Evolutionary conservation across 2,888 invertebrate species (phyloP), one percentile per base, ranked within the genome.

Genomic region (Eumacrocentrus americanus): DNA sequence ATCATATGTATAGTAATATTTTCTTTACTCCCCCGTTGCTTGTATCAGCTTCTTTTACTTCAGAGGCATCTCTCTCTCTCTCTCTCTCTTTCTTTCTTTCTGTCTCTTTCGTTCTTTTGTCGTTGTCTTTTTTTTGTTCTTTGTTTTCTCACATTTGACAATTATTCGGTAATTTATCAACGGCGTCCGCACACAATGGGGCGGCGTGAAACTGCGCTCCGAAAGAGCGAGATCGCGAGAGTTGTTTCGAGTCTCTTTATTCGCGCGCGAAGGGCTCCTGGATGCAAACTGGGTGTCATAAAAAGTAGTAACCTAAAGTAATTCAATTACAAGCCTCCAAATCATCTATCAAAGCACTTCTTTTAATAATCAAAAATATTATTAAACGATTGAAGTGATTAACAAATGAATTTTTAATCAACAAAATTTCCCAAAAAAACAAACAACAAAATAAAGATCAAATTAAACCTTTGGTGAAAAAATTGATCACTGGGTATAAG

Each of bases 151-250:
- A 70, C 72, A 73, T 77, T 80, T 78, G 77, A 79, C 80, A 80
- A 81, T 81, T 81, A 81, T 80, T 81, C 80, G 78, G 77, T 80
- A 81, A 81, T 81, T 81, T 81, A 81, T 81, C 80, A 81, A 80
- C 50, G 73, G 76, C 74, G 69, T 72, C 71, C 68, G 70, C 72
- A 73, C 72, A 80, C 80, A 80, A 81, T 80, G 78, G 80, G 56
- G 65, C 66, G 70, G 71, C 61, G 70, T 68, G 66, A 70, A 54
- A 44, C 54, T 44, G 35, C 44, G 67, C 57, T 65, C 62, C 67
- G 66, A 66, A 70, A 67, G 65, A 72, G 68, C 66, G 69, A 70
- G 67, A 73, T 70, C 66, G 61, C 67, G 70, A 66, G 66, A 40
- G 63, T 64, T 64, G 60, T 62, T 29, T 60, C 47, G 61, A 63